phyloP scores from a whole-genome alignment of 2,113 vertebrate genomes.

The Rhagologus leucostigma region DNA sequence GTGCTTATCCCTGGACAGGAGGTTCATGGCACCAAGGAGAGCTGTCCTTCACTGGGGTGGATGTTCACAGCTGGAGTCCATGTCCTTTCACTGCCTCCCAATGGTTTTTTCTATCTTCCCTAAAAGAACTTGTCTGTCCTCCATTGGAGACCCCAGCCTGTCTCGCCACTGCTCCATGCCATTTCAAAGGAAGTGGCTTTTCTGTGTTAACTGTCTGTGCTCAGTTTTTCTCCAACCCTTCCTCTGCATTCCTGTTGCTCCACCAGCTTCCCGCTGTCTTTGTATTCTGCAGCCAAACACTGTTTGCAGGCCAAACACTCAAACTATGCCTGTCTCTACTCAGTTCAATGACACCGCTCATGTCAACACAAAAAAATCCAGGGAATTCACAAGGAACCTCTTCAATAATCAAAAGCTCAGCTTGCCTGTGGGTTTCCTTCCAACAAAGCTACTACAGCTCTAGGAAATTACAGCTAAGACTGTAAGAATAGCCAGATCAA shows the following conservation, averaged over 20 bases:
- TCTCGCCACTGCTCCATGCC: neutral
- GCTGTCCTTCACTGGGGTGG: neutral
- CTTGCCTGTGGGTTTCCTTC: neutral
- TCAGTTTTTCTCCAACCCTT: neutral
- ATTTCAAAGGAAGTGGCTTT: neutral
- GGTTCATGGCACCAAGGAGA: neutral
- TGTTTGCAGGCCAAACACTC: neutral
- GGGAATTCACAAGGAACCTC: neutral
- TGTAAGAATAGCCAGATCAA: neutral
- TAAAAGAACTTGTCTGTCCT: neutral
- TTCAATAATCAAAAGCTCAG: conserved; percentile 18
- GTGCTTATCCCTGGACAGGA: neutral
- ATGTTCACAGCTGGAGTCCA: neutral
- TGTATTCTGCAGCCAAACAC: neutral
- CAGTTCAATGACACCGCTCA: neutral
- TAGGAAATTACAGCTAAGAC: neutral
- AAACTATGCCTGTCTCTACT: neutral
- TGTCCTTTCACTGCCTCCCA: neutral
- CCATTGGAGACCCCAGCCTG: neutral
- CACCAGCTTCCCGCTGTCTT: neutral
- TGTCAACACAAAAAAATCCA: neutral
- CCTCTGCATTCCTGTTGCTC: neutral
- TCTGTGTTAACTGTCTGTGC: neutral
- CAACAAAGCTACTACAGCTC: neutral
- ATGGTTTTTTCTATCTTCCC: neutral